These are phyloP conservation scores for Danaus chrysippus DNA, from an alignment of 2,888 invertebrate species.

Conservation along the genomic window DNA sequence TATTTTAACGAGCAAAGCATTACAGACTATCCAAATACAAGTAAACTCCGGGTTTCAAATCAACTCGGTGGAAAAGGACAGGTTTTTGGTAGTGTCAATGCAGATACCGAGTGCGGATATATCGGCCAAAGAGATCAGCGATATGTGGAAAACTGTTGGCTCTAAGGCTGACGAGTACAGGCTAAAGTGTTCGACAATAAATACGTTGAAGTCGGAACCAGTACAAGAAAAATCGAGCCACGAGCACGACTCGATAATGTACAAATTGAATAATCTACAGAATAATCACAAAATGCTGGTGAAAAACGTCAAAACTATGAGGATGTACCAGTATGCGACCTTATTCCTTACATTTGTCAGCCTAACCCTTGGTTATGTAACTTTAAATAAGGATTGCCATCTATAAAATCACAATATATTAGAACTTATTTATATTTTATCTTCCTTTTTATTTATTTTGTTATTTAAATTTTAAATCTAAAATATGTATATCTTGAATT, in stretches of 20 bases:
- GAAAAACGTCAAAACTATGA: conserved; percentile 18
- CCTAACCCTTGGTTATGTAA: conserved; percentile 16
- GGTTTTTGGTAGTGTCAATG: conserved; percentile 89
- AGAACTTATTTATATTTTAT: too few species aligned
- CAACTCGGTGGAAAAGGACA: conserved; percentile 83
- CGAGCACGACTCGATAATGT: conserved; percentile 22
- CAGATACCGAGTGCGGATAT: conserved; percentile 71
- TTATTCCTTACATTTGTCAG: conserved; percentile 20
- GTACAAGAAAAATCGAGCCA: too few species aligned
- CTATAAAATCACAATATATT: too few species aligned
- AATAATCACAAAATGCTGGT: conserved; percentile 22
- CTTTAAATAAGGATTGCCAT: too few species aligned
- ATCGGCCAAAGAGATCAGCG: conserved; percentile 76
- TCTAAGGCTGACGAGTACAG: conserved; percentile 81
- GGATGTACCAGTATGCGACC: conserved; percentile 21
- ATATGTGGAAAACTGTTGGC: conserved; percentile 81
- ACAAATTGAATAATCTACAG: conserved; percentile 22
- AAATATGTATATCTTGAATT: too few species aligned
- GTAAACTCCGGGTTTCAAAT: conserved; percentile 83
- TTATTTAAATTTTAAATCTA: too few species aligned
- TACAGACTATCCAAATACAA: conserved; percentile 81
- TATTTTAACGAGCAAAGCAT: conserved; percentile 79
- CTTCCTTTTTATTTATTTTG: too few species aligned
- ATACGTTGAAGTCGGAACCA: conserved; percentile 3
- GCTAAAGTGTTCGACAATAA: conserved; percentile 48